A percentile compares a stretch with the other conserved stretches of the same genome.
These are phyloP conservation scores for Mormyrus lacerda DNA, from an alignment of 2,113 vertebrate genomes.

Conservation along the genomic window DNA sequence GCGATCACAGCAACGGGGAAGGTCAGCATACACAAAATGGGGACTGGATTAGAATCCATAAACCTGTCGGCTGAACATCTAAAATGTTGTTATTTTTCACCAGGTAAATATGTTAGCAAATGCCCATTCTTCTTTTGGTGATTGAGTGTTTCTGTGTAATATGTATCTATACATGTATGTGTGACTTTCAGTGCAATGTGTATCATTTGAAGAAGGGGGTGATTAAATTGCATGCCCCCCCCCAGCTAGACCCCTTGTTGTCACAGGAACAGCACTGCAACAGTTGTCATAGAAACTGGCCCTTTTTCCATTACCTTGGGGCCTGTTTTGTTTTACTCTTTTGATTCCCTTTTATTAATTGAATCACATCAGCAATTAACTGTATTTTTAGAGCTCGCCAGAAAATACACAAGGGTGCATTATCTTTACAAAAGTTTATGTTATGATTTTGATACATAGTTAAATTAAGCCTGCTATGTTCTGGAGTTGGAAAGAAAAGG, in stretches of 20 bases:
- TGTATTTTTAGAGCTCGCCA: constrained; percentile 9
- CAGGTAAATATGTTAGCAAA: not conserved
- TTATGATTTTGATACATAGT: not conserved
- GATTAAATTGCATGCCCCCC: constrained; percentile 13
- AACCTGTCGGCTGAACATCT: not conserved
- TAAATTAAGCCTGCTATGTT: not conserved
- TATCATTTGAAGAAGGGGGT: not conserved
- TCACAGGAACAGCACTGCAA: constrained; percentile 29
- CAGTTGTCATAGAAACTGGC: constrained; percentile 56
- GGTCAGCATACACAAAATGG: not conserved
- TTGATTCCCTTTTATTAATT: constrained; percentile 42
- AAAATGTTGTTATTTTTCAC: not conserved
- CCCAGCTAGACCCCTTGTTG: constrained; percentile 34
- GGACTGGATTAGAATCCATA: not conserved
- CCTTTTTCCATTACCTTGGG: constrained; percentile 36
- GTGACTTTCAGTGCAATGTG: constrained; percentile 18
- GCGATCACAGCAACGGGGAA: not conserved
- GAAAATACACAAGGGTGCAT: not conserved
- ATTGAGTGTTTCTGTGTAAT: not conserved
- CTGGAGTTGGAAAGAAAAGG: not conserved
- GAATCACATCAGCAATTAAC: constrained; percentile 36
- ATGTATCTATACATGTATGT: not conserved
- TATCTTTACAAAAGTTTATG: not conserved
- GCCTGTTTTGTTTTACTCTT: constrained; percentile 36
- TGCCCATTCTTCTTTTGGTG: not conserved